phyloP scores from a whole-genome alignment of 2,113 vertebrate species.

The Caranx ignobilis region DNA sequence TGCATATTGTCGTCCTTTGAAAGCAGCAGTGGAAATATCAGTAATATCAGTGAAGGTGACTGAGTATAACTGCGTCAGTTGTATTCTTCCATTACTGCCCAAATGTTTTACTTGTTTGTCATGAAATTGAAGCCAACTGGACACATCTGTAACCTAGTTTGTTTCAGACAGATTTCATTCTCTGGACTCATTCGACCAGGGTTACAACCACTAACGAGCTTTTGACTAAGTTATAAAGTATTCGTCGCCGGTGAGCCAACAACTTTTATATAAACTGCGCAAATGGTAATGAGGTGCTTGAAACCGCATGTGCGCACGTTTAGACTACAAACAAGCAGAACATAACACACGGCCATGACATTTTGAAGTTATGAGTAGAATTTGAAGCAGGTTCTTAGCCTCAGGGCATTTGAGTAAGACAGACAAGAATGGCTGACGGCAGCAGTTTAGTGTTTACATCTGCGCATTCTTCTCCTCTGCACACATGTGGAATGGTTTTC shows the following conservation, averaged over 20 bases:
- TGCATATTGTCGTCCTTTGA: neutral
- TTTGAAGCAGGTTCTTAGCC: constrained; percentile 15
- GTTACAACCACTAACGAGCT: neutral
- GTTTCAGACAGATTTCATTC: neutral
- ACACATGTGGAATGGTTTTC: neutral
- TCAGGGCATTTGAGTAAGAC: neutral
- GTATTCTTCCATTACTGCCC: neutral
- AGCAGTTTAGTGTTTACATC: constrained; percentile 30
- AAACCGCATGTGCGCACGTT: constrained; percentile 21
- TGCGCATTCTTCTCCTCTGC: constrained; percentile 6
- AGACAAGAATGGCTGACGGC: constrained; percentile 28
- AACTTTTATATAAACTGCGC: constrained; percentile 19
- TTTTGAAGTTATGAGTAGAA: constrained; percentile 30
- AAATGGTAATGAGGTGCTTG: constrained; percentile 20
- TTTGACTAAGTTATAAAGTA: neutral
- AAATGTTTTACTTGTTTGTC: neutral
- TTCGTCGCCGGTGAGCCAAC: neutral
- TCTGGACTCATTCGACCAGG: neutral
- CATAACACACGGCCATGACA: constrained; percentile 3
- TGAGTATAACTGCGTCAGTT: neutral
- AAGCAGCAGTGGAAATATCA: neutral
- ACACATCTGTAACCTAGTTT: neutral
- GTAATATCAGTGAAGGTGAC: neutral
- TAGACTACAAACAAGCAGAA: constrained; percentile 25
- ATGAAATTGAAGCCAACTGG: neutral